Conservation (phyloP, 1,140 invertebrate genomes). For the Stegodyphus dumicola region DNA sequence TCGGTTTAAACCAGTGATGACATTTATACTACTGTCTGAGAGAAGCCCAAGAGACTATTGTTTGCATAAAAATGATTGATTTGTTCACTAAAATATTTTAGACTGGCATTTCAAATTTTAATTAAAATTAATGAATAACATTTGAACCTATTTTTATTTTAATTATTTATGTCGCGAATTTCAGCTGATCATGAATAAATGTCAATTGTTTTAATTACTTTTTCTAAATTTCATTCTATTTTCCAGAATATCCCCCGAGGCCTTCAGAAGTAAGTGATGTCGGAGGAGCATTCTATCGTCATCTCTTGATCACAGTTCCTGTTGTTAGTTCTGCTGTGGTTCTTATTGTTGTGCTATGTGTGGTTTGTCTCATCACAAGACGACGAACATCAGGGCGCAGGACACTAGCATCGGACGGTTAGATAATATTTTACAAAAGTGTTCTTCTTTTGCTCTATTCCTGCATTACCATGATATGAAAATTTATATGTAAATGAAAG, state of each 20-base stretch:
- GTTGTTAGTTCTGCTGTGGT: constrained; percentile 44
- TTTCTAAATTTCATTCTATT: not conserved
- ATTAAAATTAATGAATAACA: too few relatives aligned
- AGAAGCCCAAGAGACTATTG: too few relatives aligned
- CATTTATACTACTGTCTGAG: too few relatives aligned
- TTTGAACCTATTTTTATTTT: too few relatives aligned
- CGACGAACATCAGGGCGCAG: constrained; percentile 13
- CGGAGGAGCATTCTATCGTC: constrained; percentile 31
- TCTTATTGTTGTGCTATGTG: constrained; percentile 35
- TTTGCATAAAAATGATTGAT: too few relatives aligned
- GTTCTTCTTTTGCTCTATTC: not conserved
- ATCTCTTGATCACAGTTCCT: constrained; percentile 30
- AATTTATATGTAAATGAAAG: too few relatives aligned
- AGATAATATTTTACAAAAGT: not conserved
- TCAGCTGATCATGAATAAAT: too few relatives aligned
- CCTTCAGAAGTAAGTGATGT: constrained; percentile 43
- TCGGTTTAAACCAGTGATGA: too few relatives aligned
- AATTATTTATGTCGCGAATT: too few relatives aligned
- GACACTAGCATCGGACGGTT: constrained; percentile 36
- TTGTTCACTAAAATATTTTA: too few relatives aligned
- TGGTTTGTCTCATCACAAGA: constrained; percentile 30
- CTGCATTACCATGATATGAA: too few relatives aligned
- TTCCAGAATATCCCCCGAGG: constrained; percentile 40
- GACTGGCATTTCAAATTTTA: too few relatives aligned
- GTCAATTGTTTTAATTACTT: not conserved